phyloP scores from a whole-genome alignment of 2,888 invertebrate genomes.

The Alloplasta piceator region DNA sequence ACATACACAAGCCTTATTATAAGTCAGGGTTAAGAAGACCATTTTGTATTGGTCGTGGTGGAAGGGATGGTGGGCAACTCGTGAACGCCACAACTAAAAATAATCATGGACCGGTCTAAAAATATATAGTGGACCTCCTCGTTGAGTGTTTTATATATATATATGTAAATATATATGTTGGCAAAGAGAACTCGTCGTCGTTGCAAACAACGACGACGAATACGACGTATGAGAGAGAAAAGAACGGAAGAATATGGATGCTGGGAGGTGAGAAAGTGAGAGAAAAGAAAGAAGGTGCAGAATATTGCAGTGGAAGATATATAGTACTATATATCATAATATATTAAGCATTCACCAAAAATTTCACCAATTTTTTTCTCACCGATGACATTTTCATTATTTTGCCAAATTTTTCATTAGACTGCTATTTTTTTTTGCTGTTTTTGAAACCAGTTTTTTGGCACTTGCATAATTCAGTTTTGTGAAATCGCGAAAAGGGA shows the following conservation, averaged over 20 bases:
- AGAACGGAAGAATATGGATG: conserved; percentile 38
- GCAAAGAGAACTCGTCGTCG: conserved; percentile 41
- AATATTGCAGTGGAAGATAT: conserved; percentile 70
- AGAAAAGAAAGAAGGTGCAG: conserved; percentile 61
- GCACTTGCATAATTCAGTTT: too few relatives aligned
- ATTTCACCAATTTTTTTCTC: too few relatives aligned
- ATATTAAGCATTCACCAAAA: conserved; percentile 67
- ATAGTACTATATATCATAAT: conserved; percentile 28
- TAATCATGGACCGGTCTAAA: conserved; percentile 81
- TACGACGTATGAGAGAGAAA: conserved; percentile 27
- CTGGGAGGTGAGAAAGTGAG: conserved; percentile 44
- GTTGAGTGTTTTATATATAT: neutral
- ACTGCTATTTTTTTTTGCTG: too few relatives aligned
- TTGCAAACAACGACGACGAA: conserved; percentile 37
- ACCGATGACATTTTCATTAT: too few relatives aligned
- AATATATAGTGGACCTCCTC: conserved; percentile 74
- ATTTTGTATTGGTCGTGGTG: conserved; percentile 14
- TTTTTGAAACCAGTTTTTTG: too few relatives aligned
- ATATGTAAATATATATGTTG: conserved; percentile 26
- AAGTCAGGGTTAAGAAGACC: conserved; percentile 81
- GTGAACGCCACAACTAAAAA: conserved; percentile 81
- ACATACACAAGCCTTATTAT: conserved; percentile 69
- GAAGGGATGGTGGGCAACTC: conserved; percentile 76
- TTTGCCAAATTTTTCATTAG: too few relatives aligned
- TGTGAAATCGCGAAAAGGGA: too few relatives aligned